Base-by-base conservation (phyloP, 2,113 vertebrate genomes). In the Cyanoramphus novaezelandiae region DNA sequence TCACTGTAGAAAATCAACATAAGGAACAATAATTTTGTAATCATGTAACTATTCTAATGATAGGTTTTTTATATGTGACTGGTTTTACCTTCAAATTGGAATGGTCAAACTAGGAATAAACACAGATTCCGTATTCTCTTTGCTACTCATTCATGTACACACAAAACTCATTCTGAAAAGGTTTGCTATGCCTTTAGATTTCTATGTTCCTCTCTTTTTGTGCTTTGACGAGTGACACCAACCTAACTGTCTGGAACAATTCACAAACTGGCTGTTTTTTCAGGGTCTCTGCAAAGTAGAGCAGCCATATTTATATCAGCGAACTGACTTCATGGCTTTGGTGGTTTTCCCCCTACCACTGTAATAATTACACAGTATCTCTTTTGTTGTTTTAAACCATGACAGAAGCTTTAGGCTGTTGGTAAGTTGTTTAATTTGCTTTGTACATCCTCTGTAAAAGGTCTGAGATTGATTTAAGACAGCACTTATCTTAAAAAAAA, bases 331-430 rank as follows among this genome's bases (percentile, higher is more conserved):
- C 8, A 27, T 16, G 8, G 4, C 7, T 50, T 68, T 64, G 8
- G 5, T 0, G 0, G 2, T 20, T 41, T 59, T 62, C 23, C 5
- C 9, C 11, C 7, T 43, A 4, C 29, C 55, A 53, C 15, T 37
- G 13, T 33, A 57, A 52, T 50, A 57, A 53, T 59, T 70, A 21
- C 5, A 78, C 12, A 33, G 9, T 18, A 44, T 21, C 7, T 25
- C 5, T 79, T 39, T 29, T 49, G 11, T 50, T 74, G 18, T 13
- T 82, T 76, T 37, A 37, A 37, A 37, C 8, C 37, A 37, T 8
- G 37, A 37, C 37, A 33, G 63, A 94, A 79, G 1, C 17, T 46
- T 49, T 68, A 44, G 28, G 9, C 15, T 35, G 10, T 16, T 50
- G 44, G 49, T 82, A 65, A 71, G 74, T 0, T 24, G 9, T 5